Conservation (phyloP, 2,888 invertebrate genomes). For the Sialis lutaria region DNA sequence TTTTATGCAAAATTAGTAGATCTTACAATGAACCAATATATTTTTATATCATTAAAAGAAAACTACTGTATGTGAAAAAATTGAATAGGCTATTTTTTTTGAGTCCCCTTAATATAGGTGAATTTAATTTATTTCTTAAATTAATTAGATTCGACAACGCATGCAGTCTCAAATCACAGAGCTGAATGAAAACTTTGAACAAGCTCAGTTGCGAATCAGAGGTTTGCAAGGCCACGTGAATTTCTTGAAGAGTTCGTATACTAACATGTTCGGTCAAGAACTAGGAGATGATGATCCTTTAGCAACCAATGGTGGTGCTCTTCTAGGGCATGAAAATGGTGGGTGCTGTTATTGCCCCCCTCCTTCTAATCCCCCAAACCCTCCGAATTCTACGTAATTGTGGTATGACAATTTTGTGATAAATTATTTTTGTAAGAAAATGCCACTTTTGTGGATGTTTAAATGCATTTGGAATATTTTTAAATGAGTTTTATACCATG, state of each 20-base stretch:
- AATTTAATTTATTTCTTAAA: neutral
- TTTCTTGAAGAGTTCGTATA: conserved; percentile 32
- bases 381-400: too few relatives aligned
- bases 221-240: conserved; percentile 44
- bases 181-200: conserved; percentile 47
- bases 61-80: neutral
- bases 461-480: too few relatives aligned
- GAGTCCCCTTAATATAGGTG: neutral
- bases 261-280: conserved; percentile 14
- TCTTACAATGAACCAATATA: neutral
- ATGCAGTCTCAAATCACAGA: conserved; percentile 50
- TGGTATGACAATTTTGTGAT: too few relatives aligned
- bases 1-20: neutral
- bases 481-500: too few relatives aligned
- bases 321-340: too few relatives aligned
- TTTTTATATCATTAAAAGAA: neutral
- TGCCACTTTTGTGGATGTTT: too few relatives aligned
- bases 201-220: conserved; percentile 44
- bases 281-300: neutral
- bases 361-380: too few relatives aligned
- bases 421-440: too few relatives aligned
- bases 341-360: too few relatives aligned
- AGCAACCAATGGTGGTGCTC: too few relatives aligned
- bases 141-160: conserved; percentile 39
- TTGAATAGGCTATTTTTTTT: neutral